Conservation (phyloP, 2,797 vertebrate species). For the Serranus cabrilla region DNA sequence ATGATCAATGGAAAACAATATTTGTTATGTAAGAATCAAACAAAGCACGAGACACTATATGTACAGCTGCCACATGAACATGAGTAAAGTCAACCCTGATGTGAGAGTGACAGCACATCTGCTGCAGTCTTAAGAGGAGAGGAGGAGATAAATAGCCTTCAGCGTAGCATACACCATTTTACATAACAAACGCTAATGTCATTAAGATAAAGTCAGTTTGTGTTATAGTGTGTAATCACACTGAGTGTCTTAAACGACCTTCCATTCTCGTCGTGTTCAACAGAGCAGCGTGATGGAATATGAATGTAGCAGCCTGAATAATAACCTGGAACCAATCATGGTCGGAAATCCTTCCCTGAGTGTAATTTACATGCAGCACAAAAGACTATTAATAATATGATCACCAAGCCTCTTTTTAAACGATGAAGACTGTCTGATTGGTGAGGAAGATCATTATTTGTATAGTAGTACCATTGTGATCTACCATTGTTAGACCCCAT, state of each 20-base stretch:
- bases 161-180: background rate
- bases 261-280: constrained; percentile 1
- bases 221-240: constrained; percentile 15
- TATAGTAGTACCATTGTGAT: background rate
- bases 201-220: constrained; percentile 29
- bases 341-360: background rate
- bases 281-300: constrained; percentile 11
- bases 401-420: background rate
- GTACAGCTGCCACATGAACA: background rate
- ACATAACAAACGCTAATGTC: constrained; percentile 12
- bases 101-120: background rate
- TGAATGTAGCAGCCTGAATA: background rate
- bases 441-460: background rate
- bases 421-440: background rate
- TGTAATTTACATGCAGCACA: constrained; percentile 4
- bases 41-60: background rate
- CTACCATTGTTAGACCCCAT: background rate
- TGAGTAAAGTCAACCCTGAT: background rate
- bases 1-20: background rate
- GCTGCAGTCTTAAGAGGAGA: background rate
- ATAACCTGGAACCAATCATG: constrained; percentile 23
- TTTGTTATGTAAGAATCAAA: background rate
- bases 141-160: background rate
- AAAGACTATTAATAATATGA: constrained; percentile 1
- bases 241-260: background rate